Evolutionary conservation across 2,113 vertebrate species (phyloP).

Genomic region (Gambusia holbrooki): DNA sequence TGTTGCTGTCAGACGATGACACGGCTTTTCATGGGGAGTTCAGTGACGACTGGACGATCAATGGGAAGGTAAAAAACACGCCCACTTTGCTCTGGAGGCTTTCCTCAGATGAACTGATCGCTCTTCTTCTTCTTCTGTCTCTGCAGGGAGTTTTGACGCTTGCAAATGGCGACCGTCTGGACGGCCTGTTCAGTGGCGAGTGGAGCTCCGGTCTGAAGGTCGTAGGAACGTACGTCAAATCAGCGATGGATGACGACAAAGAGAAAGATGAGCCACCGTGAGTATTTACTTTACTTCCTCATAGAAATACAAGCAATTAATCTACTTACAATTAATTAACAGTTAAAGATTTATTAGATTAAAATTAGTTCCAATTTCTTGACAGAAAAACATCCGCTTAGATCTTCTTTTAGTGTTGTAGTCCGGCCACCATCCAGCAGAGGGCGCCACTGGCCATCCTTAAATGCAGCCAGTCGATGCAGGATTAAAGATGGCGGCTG

Average conservation of each 20-base stretch:
- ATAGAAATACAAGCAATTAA: too few relatives aligned
- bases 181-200: constrained; percentile 91
- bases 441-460: too few relatives aligned
- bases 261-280: constrained; percentile 80
- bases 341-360: too few relatives aligned
- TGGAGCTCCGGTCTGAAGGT: constrained; percentile 94
- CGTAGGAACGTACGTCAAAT: constrained; percentile 89
- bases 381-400: too few relatives aligned
- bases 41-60: constrained; percentile 93
- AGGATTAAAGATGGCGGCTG: too few relatives aligned
- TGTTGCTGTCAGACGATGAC: constrained; percentile 93
- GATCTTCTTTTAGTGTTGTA: too few relatives aligned
- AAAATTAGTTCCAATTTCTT: too few relatives aligned
- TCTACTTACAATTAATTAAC: too few relatives aligned
- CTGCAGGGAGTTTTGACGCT: constrained; percentile 87
- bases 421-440: too few relatives aligned
- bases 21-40: constrained; percentile 94
- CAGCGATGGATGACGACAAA: constrained; percentile 82
- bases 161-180: constrained; percentile 90
- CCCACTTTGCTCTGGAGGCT: background rate
- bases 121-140: background rate
- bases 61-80: constrained; percentile 85
- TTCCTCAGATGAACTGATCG: background rate
- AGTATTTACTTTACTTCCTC: constrained; percentile 65
- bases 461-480: background rate